phyloP scores from a whole-genome alignment of 2,888 invertebrate species.

The Heliconius ethilla region DNA sequence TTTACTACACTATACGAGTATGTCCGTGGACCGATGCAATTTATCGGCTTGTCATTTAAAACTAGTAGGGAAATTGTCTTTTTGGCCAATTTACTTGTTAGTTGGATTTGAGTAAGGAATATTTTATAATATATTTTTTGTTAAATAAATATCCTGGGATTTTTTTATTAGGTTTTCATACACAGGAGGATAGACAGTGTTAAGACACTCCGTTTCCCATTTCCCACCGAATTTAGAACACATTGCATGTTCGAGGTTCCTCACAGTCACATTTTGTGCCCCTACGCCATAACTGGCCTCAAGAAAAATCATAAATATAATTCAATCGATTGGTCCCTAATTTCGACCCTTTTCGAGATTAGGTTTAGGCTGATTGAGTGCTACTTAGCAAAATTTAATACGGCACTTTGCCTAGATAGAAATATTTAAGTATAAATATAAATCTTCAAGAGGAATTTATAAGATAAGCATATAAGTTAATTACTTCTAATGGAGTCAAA shows the following conservation, averaged over 20 bases:
- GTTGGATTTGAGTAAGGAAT: neutral
- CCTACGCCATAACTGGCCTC: no score
- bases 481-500: neutral
- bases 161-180: no score
- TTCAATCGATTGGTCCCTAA: neutral
- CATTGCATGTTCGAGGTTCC: no score
- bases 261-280: no score
- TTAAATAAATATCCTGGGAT: no score
- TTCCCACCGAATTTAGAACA: no score
- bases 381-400: no score
- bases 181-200: no score
- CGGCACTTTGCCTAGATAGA: no score
- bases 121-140: neutral
- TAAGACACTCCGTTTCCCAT: no score
- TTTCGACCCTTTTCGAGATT: neutral
- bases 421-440: neutral
- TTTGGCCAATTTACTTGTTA: neutral
- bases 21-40: conserved; percentile 22
- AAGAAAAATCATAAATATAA: no score
- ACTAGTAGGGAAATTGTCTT: neutral
- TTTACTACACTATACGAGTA: conserved; percentile 28
- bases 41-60: conserved; percentile 20
- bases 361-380: no score
- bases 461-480: neutral
- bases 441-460: neutral